Conservation (phyloP, 2,888 invertebrate species). For the Trichacis sp. region DNA sequence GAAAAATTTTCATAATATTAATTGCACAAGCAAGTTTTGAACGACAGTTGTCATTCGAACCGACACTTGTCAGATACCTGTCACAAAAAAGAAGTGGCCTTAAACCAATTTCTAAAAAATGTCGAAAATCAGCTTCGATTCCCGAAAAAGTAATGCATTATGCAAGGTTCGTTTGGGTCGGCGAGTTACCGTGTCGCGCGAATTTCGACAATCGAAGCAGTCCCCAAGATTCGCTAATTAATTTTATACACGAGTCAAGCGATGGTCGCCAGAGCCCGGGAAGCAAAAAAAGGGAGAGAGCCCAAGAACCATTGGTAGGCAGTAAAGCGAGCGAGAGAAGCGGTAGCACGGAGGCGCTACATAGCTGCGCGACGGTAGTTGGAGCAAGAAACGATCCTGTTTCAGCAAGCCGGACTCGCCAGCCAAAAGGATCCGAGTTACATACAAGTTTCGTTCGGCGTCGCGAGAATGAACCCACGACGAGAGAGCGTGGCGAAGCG, state of each 20-base stretch:
- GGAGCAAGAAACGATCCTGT: conserved; percentile 15
- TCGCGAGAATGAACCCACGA: conserved; percentile 19
- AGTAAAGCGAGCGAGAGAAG: conserved; percentile 1
- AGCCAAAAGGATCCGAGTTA: conserved; percentile 24
- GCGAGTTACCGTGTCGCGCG: conserved; percentile 34
- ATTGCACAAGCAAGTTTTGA: too few species aligned
- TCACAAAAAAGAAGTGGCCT: not conserved
- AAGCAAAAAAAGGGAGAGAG: conserved; percentile 6
- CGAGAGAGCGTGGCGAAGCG: conserved; percentile 20
- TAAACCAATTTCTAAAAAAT: too few species aligned
- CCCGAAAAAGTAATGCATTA: not conserved
- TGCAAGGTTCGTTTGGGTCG: not conserved
- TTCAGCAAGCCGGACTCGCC: conserved; percentile 13
- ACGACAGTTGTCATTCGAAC: too few species aligned
- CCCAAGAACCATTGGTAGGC: not conserved
- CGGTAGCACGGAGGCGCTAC: conserved; percentile 7
- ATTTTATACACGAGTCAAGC: conserved; percentile 56
- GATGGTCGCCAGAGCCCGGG: conserved; percentile 7
- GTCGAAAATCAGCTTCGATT: not conserved
- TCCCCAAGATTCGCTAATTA: conserved; percentile 53
- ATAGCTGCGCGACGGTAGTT: conserved; percentile 8
- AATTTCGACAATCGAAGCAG: not conserved
- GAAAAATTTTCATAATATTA: too few species aligned
- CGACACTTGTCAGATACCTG: too few species aligned
- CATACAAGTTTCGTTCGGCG: conserved; percentile 14